Base-by-base conservation (phyloP, 2,113 vertebrate species). In the Oryzias woworae region DNA sequence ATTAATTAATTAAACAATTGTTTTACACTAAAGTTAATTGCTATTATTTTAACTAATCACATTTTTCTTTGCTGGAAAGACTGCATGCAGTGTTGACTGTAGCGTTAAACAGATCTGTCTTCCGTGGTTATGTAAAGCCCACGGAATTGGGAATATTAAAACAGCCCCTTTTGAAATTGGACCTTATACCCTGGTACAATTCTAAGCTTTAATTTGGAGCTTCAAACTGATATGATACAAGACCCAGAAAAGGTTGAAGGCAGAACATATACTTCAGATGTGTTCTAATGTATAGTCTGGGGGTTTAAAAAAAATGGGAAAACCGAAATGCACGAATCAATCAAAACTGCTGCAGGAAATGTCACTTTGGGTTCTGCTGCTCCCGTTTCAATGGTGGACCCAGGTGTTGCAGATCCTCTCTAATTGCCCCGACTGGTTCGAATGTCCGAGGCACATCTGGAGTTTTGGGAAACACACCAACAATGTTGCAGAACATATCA, bases 391-490 rank as follows among this genome's bases (percentile, higher is more conserved):
- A 20, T 42, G 50, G 42, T 36, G 67, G 75, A 80, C 81, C 66
- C 87, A 87, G 87, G 75, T 88, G 88, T 75, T 71, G 75, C 66
- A 58, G 62, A 41, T 46, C 70, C 41, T 75, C 51, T 75, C 36
- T 85, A 85, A 87, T 88, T 88, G 77, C 67, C 78, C 83, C 82
- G 78, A 69, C 71, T 47, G 61, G 77, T 72, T 64, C 78, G 52
- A 46, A 58, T 57, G 67, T 56, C 60, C 68, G 58, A 4, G 51
- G 22, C 53, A 76, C 87, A 88, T 81, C 84, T 87, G 83, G 74
- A 80, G 57, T 47, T 74, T 62, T 26, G 53, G 52, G 58, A 60
- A 48, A 23, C 54, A 20, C 36, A 54, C 44, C 15, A 54, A 70
- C 69, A 66, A 42, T 62, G 48, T 22, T 42, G 47, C 53, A 17